phyloP scores from a whole-genome alignment of 1,140 invertebrate species.

The Callitettix versicolor region DNA sequence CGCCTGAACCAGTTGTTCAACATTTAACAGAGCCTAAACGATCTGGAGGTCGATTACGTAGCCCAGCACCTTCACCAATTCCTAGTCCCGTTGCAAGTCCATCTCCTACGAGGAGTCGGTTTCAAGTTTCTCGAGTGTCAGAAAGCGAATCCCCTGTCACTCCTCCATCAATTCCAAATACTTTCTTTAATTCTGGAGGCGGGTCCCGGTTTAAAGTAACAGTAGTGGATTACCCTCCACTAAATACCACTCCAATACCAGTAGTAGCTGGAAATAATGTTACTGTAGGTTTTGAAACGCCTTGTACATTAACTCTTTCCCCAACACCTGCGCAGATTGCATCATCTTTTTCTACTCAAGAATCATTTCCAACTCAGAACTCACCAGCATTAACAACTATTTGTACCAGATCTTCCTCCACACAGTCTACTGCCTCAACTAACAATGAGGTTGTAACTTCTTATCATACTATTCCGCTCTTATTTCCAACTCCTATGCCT shows the following conservation, averaged over 20 bases:
- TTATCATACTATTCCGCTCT: neutral
- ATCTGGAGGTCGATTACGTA: constrained; percentile 41
- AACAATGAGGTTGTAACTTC: too few species aligned
- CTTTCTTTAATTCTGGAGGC: constrained; percentile 12
- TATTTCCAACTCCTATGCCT: constrained; percentile 9
- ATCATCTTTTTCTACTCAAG: neutral
- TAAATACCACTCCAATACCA: constrained; percentile 6
- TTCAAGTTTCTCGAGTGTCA: constrained; percentile 44
- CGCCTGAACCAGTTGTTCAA: constrained; percentile 1
- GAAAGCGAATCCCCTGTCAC: constrained; percentile 31
- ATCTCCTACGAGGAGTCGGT: constrained; percentile 39
- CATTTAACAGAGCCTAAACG: constrained; percentile 25
- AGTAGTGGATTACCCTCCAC: constrained; percentile 12
- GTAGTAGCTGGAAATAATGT: constrained; percentile 17
- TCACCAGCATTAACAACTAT: neutral
- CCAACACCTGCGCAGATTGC: neutral
- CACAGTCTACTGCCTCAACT: neutral
- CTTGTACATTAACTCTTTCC: neutral
- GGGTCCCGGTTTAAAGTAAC: constrained; percentile 24
- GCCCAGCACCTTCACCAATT: constrained; percentile 54
- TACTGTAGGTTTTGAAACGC: constrained; percentile 19
- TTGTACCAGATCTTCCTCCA: too few species aligned
- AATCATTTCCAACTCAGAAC: neutral
- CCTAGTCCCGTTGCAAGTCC: constrained; percentile 57
- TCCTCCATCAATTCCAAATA: constrained; percentile 16